Base-by-base conservation (phyloP, 2,113 vertebrate species). In the Trematocara stigmaticum region DNA sequence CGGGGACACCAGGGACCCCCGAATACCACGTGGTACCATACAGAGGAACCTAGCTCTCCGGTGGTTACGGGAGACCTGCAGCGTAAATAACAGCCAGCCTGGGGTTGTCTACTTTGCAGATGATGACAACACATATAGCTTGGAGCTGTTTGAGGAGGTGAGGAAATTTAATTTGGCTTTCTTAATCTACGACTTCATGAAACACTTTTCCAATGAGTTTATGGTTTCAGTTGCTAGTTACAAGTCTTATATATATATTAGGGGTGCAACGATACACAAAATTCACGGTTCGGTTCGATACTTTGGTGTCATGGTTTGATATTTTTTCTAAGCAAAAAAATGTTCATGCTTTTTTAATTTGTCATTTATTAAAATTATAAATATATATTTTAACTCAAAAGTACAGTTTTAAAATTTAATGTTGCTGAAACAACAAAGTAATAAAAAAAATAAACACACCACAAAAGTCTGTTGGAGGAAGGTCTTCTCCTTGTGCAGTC, bases 101-200 rank as follows among this genome's bases (percentile, higher is more conserved):
- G 98, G 97, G 1, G 96, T 99, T 0, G 97, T 99, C 47, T 99
- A 99, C 90, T 99, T 99, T 94, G 98, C 98, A 0, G 98, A 99
- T 3, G 98, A 99, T 89, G 98, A 99, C 94, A 99, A 99, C 93
- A 98, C 98, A 2, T 99, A 99, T 92, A 99, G 98, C 93, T 94
- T 98, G 94, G 97, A 99, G 87, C 96, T 99, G 87, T 99, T 99
- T 94, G 98, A 99, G 85, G 98, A 99, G 97, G 98, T 99, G 93
- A 91, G 82, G 15, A 18, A 26, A 47, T 38, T 5, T 10, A 52
- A 35, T 29, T 29, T 47, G 69, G 8, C 6, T 74, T 42, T 29
- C 4, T 74, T 4, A 74, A 29, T 74, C 5, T 16, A 29, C 4
- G 2, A 74, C 13, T 74, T 74, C 23, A 47, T 18, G 42, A 74